Conservation (phyloP, 2,888 invertebrate species). For the Thumatha senex region DNA sequence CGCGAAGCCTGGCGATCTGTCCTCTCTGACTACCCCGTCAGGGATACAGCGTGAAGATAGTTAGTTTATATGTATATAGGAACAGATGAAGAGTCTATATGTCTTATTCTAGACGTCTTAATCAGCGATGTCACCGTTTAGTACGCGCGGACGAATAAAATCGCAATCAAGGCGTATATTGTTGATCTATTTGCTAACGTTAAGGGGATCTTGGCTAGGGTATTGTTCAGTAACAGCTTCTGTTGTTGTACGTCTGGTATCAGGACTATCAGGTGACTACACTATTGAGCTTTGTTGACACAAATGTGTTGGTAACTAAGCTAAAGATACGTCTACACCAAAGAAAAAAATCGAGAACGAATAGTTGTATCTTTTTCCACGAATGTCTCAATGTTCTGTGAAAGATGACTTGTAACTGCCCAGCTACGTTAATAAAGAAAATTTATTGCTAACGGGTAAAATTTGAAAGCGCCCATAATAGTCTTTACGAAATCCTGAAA, state of each 20-base stretch:
- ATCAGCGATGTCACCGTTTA: neutral
- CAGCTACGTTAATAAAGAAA: too few relatives aligned
- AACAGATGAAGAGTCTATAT: too few relatives aligned
- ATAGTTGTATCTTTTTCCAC: neutral
- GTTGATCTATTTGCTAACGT: neutral
- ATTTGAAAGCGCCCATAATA: too few relatives aligned
- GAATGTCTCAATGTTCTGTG: too few relatives aligned
- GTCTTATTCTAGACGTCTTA: neutral
- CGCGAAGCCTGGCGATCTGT: too few relatives aligned
- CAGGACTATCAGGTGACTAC: constrained; percentile 7
- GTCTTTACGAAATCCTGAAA: too few relatives aligned
- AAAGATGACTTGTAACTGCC: too few relatives aligned
- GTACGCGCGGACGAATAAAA: neutral
- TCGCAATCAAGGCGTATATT: neutral
- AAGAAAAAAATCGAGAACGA: neutral
- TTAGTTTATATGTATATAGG: too few relatives aligned
- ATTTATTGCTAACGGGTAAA: too few relatives aligned
- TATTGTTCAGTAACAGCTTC: neutral
- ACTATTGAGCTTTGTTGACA: constrained; percentile 12
- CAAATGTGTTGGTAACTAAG: constrained; percentile 11
- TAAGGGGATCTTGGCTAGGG: constrained; percentile 12
- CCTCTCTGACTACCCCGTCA: too few relatives aligned
- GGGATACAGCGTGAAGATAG: too few relatives aligned
- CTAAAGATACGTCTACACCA: constrained; percentile 9
- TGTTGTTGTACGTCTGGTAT: neutral